Conservation (phyloP, 2,888 invertebrate genomes). For the Mamestra brassicae region DNA sequence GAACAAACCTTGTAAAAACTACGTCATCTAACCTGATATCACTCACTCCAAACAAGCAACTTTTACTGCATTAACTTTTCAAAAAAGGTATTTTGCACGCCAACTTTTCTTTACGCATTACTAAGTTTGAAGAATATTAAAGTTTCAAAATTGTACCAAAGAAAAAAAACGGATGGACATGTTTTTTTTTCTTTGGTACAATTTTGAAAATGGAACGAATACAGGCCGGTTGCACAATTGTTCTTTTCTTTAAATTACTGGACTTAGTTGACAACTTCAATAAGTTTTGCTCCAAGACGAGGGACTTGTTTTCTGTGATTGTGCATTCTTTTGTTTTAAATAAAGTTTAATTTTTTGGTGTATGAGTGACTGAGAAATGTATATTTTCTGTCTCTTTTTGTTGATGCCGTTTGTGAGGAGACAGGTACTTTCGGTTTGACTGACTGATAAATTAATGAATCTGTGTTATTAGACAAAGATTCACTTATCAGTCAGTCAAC, state of each 20-base stretch:
- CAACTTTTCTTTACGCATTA: constrained; percentile 53
- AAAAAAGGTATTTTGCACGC: constrained; percentile 59
- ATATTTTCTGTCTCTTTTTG: neutral
- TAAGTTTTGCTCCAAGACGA: constrained; percentile 8
- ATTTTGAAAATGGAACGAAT: constrained; percentile 50
- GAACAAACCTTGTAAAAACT: constrained; percentile 36
- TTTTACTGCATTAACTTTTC: constrained; percentile 69
- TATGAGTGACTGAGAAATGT: neutral
- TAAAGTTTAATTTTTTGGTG: neutral
- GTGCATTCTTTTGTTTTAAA: constrained; percentile 13
- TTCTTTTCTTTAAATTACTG: constrained; percentile 45
- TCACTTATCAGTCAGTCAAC: no score
- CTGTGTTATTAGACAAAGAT: neutral
- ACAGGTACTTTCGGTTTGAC: neutral
- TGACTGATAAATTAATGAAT: neutral
- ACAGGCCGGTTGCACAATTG: constrained; percentile 31
- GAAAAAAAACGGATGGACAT: neutral
- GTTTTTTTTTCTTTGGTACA: constrained; percentile 47
- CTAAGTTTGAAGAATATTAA: constrained; percentile 69
- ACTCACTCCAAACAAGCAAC: constrained; percentile 59
- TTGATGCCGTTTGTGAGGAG: neutral
- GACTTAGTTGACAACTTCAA: constrained; percentile 38
- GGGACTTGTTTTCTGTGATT: neutral
- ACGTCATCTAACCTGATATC: constrained; percentile 36
- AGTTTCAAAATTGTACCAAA: constrained; percentile 48